A percentile compares a stretch with the other conserved stretches of the same genome.
Evolutionary conservation across 2,888 invertebrate genomes (phyloP).

Genomic region (Elmis aenea): DNA sequence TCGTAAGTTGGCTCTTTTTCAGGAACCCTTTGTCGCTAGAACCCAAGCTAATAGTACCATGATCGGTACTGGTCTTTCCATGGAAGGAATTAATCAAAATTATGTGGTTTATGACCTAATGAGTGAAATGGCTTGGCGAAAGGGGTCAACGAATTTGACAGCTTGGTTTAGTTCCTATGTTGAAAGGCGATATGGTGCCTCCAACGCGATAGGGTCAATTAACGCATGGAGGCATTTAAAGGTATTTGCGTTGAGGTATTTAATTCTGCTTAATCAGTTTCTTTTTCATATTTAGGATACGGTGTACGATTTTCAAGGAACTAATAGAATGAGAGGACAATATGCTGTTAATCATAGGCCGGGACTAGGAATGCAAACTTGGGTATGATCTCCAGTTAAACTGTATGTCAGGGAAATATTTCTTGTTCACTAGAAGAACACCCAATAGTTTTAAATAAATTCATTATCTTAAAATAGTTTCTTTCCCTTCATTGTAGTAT

Average conservation of each 20-base stretch:
- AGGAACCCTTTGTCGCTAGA: slow-evolving; percentile 62
- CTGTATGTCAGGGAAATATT: no score
- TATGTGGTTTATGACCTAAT: slow-evolving; percentile 90
- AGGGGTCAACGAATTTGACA: slow-evolving; percentile 52
- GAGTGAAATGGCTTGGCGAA: slow-evolving; percentile 75
- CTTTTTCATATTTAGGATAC: slow-evolving; percentile 48
- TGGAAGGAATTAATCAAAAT: slow-evolving; percentile 94
- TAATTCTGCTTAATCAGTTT: no score
- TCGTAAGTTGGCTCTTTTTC: no score
- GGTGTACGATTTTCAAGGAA: slow-evolving; percentile 67
- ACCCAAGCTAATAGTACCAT: slow-evolving; percentile 63
- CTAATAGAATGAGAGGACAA: slow-evolving; percentile 64
- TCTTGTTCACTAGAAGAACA: no score
- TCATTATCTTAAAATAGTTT: no score
- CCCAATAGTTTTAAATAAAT: no score
- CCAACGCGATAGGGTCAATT: slow-evolving; percentile 50
- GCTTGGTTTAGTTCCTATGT: slow-evolving; percentile 65
- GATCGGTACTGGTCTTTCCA: slow-evolving; percentile 87
- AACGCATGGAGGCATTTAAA: slow-evolving; percentile 64
- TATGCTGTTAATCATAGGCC: slow-evolving; percentile 69
- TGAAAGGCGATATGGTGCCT: slow-evolving; percentile 63
- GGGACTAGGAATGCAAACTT: slow-evolving; percentile 57
- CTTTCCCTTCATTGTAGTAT: no score
- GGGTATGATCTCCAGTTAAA: slow-evolving; percentile 50
- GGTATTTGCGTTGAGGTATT: no score